Conservation (phyloP, 1,140 invertebrate genomes). For the Papilio helenus region DNA sequence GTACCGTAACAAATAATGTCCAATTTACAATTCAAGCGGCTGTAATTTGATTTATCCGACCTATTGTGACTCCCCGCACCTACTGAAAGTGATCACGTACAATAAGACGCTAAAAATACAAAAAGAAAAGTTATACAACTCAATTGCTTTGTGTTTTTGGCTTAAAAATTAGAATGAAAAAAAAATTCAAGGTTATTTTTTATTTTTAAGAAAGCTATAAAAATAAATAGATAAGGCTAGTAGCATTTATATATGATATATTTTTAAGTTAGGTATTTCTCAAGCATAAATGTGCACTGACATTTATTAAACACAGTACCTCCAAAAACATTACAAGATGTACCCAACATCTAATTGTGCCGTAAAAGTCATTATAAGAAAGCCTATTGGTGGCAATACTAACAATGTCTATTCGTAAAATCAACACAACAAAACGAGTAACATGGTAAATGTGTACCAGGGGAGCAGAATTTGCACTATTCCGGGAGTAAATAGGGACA, state of each 20-base stretch:
- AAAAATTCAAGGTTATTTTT: too few relatives aligned
- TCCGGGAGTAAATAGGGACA: conserved; percentile 20
- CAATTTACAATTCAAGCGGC: conserved; percentile 81
- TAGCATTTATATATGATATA: too few relatives aligned
- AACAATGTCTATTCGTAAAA: neutral
- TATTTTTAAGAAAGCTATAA: too few relatives aligned
- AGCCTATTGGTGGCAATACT: neutral
- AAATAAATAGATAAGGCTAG: too few relatives aligned
- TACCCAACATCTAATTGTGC: neutral
- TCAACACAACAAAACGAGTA: conserved; percentile 27
- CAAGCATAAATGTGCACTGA: too few relatives aligned
- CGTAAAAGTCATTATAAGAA: neutral
- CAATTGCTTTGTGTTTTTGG: neutral
- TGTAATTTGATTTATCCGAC: conserved; percentile 79
- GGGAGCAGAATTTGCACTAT: conserved; percentile 30
- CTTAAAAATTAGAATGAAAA: too few relatives aligned
- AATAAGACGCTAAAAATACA: neutral
- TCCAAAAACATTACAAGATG: neutral
- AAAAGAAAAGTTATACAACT: neutral
- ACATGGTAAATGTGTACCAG: conserved; percentile 20
- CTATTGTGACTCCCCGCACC: conserved; percentile 62
- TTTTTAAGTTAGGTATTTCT: too few relatives aligned
- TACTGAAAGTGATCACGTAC: conserved; percentile 33
- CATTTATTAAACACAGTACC: neutral
- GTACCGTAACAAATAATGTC: conserved; percentile 70